Evolutionary conservation across 2,113 vertebrate species (phyloP).

Genomic region (Actinemys pallida): DNA sequence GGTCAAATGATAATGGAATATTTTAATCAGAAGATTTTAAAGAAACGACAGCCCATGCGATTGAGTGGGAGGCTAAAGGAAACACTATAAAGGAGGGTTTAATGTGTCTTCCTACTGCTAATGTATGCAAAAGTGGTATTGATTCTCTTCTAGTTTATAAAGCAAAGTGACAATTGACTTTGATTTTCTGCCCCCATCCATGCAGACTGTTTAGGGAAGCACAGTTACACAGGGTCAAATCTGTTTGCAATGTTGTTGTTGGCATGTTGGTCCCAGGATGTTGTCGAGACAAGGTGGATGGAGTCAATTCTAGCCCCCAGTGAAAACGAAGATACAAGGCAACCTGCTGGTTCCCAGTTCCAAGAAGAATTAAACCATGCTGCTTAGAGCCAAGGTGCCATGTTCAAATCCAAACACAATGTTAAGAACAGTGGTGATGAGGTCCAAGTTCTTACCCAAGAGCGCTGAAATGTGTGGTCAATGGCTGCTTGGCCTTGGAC

Average conservation of each 20-base stretch:
- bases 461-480: background rate
- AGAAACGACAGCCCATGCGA: background rate
- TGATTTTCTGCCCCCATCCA: rapidly evolving
- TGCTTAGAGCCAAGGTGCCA: background rate
- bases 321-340: background rate
- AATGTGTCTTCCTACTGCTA: background rate
- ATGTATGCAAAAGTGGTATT: rapidly evolving
- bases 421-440: background rate
- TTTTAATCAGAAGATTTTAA: conserved; percentile 21
- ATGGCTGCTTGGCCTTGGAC: background rate
- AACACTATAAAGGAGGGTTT: background rate
- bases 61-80: background rate
- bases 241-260: too few relatives aligned
- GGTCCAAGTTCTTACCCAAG: background rate
- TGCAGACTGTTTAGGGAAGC: background rate
- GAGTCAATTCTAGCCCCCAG: background rate
- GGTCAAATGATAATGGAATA: background rate
- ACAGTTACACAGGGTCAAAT: background rate
- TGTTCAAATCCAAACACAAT: background rate
- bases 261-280: background rate
- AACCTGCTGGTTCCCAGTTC: background rate
- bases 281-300: background rate
- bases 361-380: background rate
- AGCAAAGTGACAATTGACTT: background rate
- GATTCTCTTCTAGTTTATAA: background rate